Conservation (phyloP, 2,888 invertebrate species). For the Merodon equestris region DNA sequence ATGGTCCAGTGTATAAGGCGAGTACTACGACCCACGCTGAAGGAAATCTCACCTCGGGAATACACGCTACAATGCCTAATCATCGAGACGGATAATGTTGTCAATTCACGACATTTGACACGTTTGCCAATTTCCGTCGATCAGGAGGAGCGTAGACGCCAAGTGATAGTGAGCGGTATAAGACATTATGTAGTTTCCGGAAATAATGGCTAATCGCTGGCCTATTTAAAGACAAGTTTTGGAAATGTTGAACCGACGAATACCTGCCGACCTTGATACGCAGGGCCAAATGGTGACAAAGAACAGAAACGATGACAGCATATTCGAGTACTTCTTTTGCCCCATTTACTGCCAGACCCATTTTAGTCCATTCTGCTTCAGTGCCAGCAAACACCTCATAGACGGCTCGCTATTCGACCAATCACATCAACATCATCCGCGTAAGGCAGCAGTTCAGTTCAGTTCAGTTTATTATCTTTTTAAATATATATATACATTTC, state of each 20-base stretch:
- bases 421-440: too few species aligned
- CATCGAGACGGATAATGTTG: conserved; percentile 28
- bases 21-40: conserved; percentile 25
- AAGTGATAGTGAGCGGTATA: neutral
- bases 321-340: too few species aligned
- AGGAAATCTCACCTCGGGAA: conserved; percentile 28
- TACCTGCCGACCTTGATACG: neutral
- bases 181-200: neutral
- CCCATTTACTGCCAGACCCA: too few species aligned
- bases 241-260: neutral
- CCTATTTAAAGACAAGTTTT: too few species aligned
- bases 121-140: conserved; percentile 11
- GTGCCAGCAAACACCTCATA: too few species aligned
- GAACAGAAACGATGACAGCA: neutral
- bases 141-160: neutral
- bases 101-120: conserved; percentile 31
- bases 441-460: too few species aligned
- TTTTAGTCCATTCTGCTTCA: too few species aligned
- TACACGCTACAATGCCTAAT: conserved; percentile 3
- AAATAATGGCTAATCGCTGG: neutral
- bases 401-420: too few species aligned
- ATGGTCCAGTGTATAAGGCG: conserved; percentile 57
- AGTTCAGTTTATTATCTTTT: too few species aligned
- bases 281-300: neutral
- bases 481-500: too few species aligned